Conservation (phyloP, 2,113 vertebrate genomes). For the Tupaia chinensis region DNA sequence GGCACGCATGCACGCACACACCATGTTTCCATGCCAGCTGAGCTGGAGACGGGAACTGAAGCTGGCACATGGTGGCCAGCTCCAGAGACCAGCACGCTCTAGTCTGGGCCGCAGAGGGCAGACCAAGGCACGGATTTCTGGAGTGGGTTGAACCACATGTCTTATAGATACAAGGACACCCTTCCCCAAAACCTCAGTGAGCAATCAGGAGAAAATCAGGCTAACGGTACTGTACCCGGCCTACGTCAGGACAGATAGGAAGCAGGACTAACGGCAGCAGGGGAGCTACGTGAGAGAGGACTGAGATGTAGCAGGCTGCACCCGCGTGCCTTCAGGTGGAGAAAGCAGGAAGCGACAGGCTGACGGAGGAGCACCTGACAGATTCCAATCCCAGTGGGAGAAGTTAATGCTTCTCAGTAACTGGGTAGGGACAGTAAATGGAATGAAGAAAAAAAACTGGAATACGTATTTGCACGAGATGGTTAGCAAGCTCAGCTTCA, state of each 20-base stretch:
- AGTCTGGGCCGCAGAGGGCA: too few relatives aligned
- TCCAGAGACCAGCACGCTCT: too few relatives aligned
- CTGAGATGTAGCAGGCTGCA: not conserved
- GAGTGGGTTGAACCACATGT: too few relatives aligned
- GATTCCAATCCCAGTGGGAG: not conserved
- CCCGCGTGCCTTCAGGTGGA: not conserved
- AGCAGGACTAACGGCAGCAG: fast-evolving
- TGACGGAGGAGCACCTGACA: not conserved
- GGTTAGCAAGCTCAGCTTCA: not conserved
- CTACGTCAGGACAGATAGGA: not conserved
- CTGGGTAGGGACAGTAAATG: not conserved
- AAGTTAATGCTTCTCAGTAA: too few relatives aligned
- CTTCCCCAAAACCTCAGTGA: not conserved
- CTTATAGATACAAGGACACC: not conserved
- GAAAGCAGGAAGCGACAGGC: too few relatives aligned
- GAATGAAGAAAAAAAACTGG: too few relatives aligned
- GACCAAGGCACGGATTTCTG: not conserved
- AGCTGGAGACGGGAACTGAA: too few relatives aligned
- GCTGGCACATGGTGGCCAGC: too few relatives aligned
- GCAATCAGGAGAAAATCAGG: not conserved
- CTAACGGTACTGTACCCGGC: too few relatives aligned
- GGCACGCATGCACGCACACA: too few relatives aligned
- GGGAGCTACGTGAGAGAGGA: fast-evolving
- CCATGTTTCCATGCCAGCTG: too few relatives aligned
- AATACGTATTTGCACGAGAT: not conserved